A percentile compares a stretch with the other conserved stretches of the same genome.
Evolutionary conservation across 2,888 invertebrate genomes (phyloP).

Genomic region (Apodemia hepburni): DNA sequence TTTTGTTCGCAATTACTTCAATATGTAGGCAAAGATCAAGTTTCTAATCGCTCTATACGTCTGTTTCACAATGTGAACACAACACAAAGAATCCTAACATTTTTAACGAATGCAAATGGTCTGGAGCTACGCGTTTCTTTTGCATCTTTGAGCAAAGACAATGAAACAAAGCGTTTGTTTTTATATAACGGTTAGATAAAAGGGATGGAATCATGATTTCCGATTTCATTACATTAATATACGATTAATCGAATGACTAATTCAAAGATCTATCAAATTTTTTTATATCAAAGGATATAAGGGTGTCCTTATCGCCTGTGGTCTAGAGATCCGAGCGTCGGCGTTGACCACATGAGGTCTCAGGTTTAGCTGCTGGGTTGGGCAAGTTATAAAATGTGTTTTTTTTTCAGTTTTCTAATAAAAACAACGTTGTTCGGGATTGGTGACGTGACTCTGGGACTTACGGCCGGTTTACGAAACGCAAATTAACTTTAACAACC

Average conservation of each 20-base stretch:
- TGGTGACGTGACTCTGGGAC: too few relatives aligned
- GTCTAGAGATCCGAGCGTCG: too few relatives aligned
- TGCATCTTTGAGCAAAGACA: slow-evolving; percentile 65
- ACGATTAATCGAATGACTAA: neutral
- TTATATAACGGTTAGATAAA: slow-evolving; percentile 29
- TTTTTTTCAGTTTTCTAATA: too few relatives aligned
- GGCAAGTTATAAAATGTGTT: too few relatives aligned
- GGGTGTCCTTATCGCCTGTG: too few relatives aligned
- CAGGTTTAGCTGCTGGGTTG: too few relatives aligned
- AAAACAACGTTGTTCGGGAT: too few relatives aligned
- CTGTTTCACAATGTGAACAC: slow-evolving; percentile 71
- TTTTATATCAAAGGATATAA: too few relatives aligned
- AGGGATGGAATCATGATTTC: neutral
- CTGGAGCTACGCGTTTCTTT: slow-evolving; percentile 65
- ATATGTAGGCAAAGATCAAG: slow-evolving; percentile 12
- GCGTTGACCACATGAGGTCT: too few relatives aligned
- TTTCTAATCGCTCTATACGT: slow-evolving; percentile 39
- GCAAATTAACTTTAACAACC: too few relatives aligned
- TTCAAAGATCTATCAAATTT: neutral
- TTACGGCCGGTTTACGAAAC: too few relatives aligned
- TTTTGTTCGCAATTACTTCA: too few relatives aligned
- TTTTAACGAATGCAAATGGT: slow-evolving; percentile 79
- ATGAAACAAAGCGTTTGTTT: slow-evolving; percentile 57
- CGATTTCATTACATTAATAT: neutral
- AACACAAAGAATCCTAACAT: slow-evolving; percentile 71